Percentiles rank a stretch among this genome's conserved stretches.
Conservation (phyloP, 2,888 invertebrate species). For the Drepanosiphum platanoidis region DNA sequence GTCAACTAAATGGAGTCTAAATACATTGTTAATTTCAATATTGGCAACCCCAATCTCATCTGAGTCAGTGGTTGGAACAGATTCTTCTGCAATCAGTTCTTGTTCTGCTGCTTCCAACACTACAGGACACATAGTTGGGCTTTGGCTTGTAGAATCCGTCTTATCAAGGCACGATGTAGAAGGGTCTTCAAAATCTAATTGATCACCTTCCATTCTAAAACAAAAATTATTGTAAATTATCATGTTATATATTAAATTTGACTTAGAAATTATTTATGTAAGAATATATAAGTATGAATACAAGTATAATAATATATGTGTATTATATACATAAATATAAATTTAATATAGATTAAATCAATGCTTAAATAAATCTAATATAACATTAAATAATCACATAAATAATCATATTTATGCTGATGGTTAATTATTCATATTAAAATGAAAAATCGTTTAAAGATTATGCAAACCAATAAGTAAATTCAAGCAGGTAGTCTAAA, state of each 20-base stretch:
- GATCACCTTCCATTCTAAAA: slow-evolving; percentile 58
- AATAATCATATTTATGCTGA: neutral
- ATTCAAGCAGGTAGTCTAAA: neutral
- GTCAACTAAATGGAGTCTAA: slow-evolving; percentile 42
- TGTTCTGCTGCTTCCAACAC: slow-evolving; percentile 57
- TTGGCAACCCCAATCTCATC: slow-evolving; percentile 51
- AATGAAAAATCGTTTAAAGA: neutral
- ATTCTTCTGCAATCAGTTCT: slow-evolving; percentile 59
- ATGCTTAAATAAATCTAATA: neutral
- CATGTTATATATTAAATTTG: neutral
- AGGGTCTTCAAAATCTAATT: slow-evolving; percentile 58
- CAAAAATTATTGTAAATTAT: neutral
- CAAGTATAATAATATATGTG: neutral
- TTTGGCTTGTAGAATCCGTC: slow-evolving; percentile 63
- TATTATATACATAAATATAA: neutral
- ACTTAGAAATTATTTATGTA: neutral
- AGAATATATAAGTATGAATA: neutral
- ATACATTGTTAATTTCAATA: slow-evolving; percentile 40
- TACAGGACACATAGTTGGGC: slow-evolving; percentile 60
- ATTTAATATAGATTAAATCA: neutral
- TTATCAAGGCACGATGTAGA: slow-evolving; percentile 62
- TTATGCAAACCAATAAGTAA: neutral
- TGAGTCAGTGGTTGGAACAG: slow-evolving; percentile 50
- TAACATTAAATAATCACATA: too few species aligned
- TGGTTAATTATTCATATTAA: neutral